These are phyloP conservation scores for Microcebus tavaratra DNA, from an alignment of 2,113 vertebrate genomes.

Conservation along the genomic window DNA sequence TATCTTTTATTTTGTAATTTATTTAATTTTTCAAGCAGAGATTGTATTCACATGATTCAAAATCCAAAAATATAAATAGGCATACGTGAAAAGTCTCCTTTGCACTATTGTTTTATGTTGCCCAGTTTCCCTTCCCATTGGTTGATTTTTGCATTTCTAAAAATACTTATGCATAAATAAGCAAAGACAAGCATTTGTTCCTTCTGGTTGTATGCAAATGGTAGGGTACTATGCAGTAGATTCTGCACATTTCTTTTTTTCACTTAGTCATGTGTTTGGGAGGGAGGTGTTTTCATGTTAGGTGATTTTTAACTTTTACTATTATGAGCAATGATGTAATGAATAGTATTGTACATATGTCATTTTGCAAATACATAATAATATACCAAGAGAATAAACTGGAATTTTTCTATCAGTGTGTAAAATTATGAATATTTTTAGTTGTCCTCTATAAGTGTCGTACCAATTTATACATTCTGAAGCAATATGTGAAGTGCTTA, in stretches of 20 bases:
- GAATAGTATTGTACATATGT: background rate
- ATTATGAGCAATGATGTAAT: background rate
- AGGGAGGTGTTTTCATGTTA: background rate
- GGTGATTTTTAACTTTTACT: background rate
- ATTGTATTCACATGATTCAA: background rate
- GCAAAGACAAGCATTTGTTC: background rate
- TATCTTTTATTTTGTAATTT: background rate
- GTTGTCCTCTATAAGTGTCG: background rate
- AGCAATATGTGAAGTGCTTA: background rate
- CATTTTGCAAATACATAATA: background rate
- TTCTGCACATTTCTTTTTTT: background rate
- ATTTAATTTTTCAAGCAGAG: constrained; percentile 23
- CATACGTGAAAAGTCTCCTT: background rate
- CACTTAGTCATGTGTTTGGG: background rate
- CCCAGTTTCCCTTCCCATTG: background rate
- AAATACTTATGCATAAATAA: background rate
- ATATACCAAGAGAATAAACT: background rate
- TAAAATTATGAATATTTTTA: background rate
- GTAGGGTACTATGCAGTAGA: background rate
- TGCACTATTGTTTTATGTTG: background rate
- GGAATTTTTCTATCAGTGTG: background rate
- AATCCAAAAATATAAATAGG: background rate
- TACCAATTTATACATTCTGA: background rate
- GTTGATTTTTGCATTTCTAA: background rate
- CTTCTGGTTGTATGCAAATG: background rate